A percentile compares a stretch with the other conserved stretches of the same genome.
These are phyloP conservation scores for Sarcophaga subvicina DNA, from an alignment of 2,888 invertebrate species.

Conservation along the genomic window DNA sequence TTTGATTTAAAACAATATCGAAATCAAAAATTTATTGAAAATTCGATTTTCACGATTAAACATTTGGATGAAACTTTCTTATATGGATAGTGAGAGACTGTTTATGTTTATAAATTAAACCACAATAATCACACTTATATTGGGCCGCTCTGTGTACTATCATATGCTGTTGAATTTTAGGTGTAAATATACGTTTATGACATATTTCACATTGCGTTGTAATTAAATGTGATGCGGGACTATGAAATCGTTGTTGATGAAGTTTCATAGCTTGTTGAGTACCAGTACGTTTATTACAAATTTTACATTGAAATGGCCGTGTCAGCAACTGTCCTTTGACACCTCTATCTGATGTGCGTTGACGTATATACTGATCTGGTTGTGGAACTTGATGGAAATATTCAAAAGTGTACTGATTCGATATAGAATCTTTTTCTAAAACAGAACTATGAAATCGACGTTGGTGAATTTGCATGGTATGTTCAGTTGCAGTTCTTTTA, in stretches of 20 bases:
- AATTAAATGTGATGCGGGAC: background rate
- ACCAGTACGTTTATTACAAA: conserved; percentile 8
- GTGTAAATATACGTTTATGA: background rate
- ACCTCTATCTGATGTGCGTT: background rate
- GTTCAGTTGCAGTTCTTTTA: conserved; percentile 1
- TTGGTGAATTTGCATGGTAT: conserved; percentile 20
- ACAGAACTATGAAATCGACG: background rate
- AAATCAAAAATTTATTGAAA: background rate
- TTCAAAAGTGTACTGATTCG: background rate
- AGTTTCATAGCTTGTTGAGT: background rate
- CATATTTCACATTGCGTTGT: conserved; percentile 24
- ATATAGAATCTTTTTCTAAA: background rate
- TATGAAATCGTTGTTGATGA: conserved; percentile 25
- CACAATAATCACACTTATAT: conserved; percentile 23
- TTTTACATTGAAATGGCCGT: conserved; percentile 16
- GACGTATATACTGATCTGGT: background rate
- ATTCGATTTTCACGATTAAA: background rate
- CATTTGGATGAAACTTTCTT: background rate
- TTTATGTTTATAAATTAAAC: conserved; percentile 11
- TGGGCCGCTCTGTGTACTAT: background rate
- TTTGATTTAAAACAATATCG: background rate
- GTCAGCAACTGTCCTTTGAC: background rate
- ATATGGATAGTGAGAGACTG: conserved; percentile 1
- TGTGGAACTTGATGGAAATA: background rate
- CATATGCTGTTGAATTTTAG: conserved; percentile 20